Percentiles rank a stretch among this genome's conserved stretches.
phyloP scores from a whole-genome alignment of 1,140 invertebrate genomes.

The Semibalanus balanoides region DNA sequence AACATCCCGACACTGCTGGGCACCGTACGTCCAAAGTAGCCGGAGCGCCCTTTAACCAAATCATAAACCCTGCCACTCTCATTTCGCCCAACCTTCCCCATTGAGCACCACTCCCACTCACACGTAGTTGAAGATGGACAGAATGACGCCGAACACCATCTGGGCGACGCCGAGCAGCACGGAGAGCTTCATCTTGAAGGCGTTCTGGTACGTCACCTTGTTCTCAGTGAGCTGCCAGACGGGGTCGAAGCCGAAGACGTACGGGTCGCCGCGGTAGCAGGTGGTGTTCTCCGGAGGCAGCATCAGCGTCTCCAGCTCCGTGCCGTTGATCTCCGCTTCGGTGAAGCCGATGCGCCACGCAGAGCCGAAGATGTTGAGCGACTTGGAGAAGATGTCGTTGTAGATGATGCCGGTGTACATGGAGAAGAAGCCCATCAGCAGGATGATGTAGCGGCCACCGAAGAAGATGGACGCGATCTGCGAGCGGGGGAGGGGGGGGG shows the following conservation, averaged over 20 bases:
- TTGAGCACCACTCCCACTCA: conserved; percentile 19
- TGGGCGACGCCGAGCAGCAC: conserved; percentile 81
- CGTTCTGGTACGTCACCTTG: conserved; percentile 74
- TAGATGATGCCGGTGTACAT: conserved; percentile 96
- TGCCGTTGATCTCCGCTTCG: conserved; percentile 27
- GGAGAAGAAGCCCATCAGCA: conserved; percentile 94
- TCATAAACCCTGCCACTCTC: no score
- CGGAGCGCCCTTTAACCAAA: no score
- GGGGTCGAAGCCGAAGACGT: conserved; percentile 77
- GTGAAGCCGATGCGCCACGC: conserved; percentile 53
- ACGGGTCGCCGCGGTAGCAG: conserved; percentile 46
- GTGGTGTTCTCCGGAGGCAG: conserved; percentile 46
- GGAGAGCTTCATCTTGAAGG: conserved; percentile 91
- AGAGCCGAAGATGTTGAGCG: conserved; percentile 84
- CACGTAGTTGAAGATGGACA: conserved; percentile 35
- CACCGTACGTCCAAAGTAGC: no score
- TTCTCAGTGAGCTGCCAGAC: conserved; percentile 59
- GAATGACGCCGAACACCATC: conserved; percentile 77
- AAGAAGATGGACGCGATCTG: conserved; percentile 97
- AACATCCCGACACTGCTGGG: no score
- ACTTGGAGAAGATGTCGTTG: conserved; percentile 95
- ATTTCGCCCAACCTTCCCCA: no score
- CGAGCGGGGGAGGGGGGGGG: conserved; percentile 20
- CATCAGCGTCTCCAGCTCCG: conserved; percentile 36
- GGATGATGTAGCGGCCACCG: conserved; percentile 89